Base-by-base conservation (phyloP, 1,140 invertebrate genomes). In the Leptinotarsa texana region DNA sequence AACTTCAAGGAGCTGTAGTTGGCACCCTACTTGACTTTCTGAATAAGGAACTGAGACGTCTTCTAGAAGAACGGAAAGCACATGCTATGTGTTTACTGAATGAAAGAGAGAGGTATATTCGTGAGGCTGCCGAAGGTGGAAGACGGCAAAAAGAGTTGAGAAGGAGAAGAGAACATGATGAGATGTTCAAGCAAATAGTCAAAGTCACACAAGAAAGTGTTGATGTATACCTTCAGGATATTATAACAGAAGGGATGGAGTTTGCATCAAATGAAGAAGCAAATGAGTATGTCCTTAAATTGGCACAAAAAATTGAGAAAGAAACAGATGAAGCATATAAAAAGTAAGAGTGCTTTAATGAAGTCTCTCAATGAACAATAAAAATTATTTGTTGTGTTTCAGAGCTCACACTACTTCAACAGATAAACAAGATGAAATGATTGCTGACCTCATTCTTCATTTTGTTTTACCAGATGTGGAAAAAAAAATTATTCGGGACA, bases 101-200 rank as follows among this genome's bases (percentile, higher is more conserved):
- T 78, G 92, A 93, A 80, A 84, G 91, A 68, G 90, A 92, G 77
- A 87, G 92, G 74, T 82, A 88, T 27, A 89, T 90, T 91, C 74
- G 90, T n/a, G 92, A 94, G 85, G 92, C 92, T 0, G 89, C 89
- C 57, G 92, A 94, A 84, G 91, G 89, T 62, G 91, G 92, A 2
- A 86, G 89, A 72, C 84, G 92, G 49, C 92, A 94, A 83, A 85
- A 89, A 61, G 92, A 94, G 80, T 88, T 91, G 74, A 87, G 90
- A 75, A 84, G 90, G 24, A 84, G 91, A 61, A 83, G 88, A 72
- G 92, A 93, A 84, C 90, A 93, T 68, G 92, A 94, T 79, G 92
- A 94, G 85, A 91, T 94, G 81, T 94, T 93, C 81, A 91, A 90
- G 81, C 90, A 93, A 75, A 74, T 82, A 22, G 79, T 82, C 2